Evolutionary conservation across 2,888 invertebrate species (phyloP), one percentile per base, ranked within the genome.

Genomic region (Drosophila sordidula): DNA sequence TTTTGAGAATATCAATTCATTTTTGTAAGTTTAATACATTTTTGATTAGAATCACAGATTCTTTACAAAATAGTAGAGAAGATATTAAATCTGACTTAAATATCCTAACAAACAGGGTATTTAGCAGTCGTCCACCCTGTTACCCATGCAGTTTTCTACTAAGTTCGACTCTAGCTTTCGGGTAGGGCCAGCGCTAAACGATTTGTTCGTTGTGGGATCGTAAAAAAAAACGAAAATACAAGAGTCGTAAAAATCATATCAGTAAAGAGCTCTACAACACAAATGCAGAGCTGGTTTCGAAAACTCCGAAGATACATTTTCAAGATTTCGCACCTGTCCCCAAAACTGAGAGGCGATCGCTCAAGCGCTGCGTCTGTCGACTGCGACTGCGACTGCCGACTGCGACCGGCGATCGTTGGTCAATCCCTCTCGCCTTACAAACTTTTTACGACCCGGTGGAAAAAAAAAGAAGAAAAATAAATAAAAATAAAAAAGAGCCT

Each of bases 201-300:
- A 87, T 85, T 89, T 89, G 89, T 85, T 54, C 58, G 64, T 59
- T 70, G 46, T 61, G 51, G 55, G 87, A 87, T 89, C 85, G 75
- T 85, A 71, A 85, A 84, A 71, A 85, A 84, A 77, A 72, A 58
- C 55, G 55, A 73, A 62, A 76, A 76, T 64, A 85, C 78, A 62
- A 62, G 14, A 75, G 81, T 88, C 84, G 68, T 85, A 73, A 85
- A 85, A 85, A 80, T 69, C 84, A 73, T 77, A 78, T 83, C 80
- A 67, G 54, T 66, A 63, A 77, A 47, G 47, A 64, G 56, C 32
- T 66, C 50, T 34, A 57, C 34, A 65, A 70, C 78, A 70, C 78
- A 56, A 61, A 66, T 70, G 59, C 52, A 69, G 68, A 68, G 75
- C 80, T 70, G 71, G 64, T 66, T 70, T 73, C 64, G 8, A 66